A percentile compares a stretch with the other conserved stretches of the same genome.
Evolutionary conservation across 2,888 invertebrate genomes (phyloP).

Genomic region (Drosophila atroscutellata): DNA sequence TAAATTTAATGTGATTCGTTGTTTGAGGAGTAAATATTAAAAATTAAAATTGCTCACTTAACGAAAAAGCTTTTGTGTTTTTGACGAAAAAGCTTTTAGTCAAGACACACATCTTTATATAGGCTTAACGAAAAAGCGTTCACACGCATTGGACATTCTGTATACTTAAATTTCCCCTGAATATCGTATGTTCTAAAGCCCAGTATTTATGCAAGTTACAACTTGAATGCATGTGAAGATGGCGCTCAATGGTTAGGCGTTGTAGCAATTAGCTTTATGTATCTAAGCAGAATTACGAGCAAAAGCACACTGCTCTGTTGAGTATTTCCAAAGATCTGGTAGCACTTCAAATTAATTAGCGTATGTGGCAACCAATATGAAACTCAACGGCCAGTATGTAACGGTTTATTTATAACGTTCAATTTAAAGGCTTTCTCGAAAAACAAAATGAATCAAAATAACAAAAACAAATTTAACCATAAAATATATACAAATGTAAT

Average conservation of each 20-base stretch:
- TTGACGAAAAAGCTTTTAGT: not conserved
- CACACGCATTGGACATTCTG: not conserved
- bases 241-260: not conserved
- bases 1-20: not conserved
- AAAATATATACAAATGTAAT: not conserved
- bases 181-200: slow-evolving; percentile 49
- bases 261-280: not conserved
- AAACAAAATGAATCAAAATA: too few species aligned
- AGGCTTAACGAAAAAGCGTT: not conserved
- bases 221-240: not conserved
- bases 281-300: accelerated
- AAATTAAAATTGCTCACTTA: not conserved
- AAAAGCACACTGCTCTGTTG: not conserved
- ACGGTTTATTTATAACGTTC: not conserved
- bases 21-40: not conserved
- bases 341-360: not conserved
- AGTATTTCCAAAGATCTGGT: slow-evolving; percentile 1
- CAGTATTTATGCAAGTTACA: not conserved
- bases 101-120: not conserved
- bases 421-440: accelerated
- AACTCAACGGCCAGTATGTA: slow-evolving; percentile 13
- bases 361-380: slow-evolving; percentile 9
- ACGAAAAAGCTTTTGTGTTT: not conserved
- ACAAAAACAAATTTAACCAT: too few species aligned
- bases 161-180: not conserved